These are phyloP conservation scores for Anoplius nigerrimus DNA, from an alignment of 2,888 invertebrate genomes.

Conservation along the genomic window DNA sequence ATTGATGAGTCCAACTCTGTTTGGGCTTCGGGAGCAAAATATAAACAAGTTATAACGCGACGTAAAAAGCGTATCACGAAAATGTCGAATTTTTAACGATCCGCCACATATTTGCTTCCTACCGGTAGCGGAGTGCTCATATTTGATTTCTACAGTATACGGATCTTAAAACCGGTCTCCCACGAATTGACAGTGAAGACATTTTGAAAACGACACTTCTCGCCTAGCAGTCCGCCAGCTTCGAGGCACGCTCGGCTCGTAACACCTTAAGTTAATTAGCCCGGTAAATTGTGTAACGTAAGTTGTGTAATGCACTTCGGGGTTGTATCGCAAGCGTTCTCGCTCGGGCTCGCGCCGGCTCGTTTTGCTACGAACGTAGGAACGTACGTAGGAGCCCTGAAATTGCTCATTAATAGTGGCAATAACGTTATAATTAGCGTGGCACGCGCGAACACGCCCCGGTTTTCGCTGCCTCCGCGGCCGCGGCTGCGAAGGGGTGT, in stretches of 20 bases:
- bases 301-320: conserved; percentile 50
- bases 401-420: conserved; percentile 58
- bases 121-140: too few species aligned
- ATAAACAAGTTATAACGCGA: too few species aligned
- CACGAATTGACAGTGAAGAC: not conserved
- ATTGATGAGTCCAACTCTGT: not conserved
- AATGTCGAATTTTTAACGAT: too few species aligned
- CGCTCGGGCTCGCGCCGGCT: conserved; percentile 11
- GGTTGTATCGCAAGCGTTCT: conserved; percentile 35
- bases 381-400: conserved; percentile 41
- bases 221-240: conserved; percentile 4
- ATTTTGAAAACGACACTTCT: not conserved
- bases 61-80: too few species aligned
- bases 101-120: too few species aligned
- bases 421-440: conserved; percentile 53
- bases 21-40: too few species aligned
- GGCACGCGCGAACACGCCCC: too few species aligned
- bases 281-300: conserved; percentile 54
- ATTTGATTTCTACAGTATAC: too few species aligned
- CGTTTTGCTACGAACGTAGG: too few species aligned
- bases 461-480: too few species aligned
- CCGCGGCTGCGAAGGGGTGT: too few species aligned
- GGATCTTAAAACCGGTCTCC: too few species aligned
- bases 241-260: conserved; percentile 23
- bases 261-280: conserved; percentile 56